A percentile compares a stretch with the other conserved stretches of the same genome.
Conservation (phyloP, 2,888 invertebrate genomes). For the Chloroclystis v-ata region DNA sequence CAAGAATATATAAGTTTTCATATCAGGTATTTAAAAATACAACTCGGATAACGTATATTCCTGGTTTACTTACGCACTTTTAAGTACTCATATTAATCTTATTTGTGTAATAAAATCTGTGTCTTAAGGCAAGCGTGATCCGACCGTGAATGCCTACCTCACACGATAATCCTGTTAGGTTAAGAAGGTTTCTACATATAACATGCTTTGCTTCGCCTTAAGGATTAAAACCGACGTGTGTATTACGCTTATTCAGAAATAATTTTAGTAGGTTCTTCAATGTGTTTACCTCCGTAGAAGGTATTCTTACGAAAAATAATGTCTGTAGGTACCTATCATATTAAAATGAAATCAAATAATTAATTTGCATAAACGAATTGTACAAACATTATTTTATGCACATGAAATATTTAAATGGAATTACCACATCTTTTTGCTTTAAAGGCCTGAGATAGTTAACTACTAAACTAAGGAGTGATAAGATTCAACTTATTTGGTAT, state of each 20-base stretch:
- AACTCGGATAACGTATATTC: background rate
- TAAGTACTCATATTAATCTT: slow-evolving; percentile 70
- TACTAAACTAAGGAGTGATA: too few relatives aligned
- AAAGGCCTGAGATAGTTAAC: too few relatives aligned
- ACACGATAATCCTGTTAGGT: slow-evolving; percentile 84
- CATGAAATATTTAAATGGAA: too few relatives aligned
- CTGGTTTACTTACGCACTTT: slow-evolving; percentile 29
- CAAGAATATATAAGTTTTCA: too few relatives aligned
- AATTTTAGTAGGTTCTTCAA: slow-evolving; percentile 38
- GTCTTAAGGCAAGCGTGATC: slow-evolving; percentile 75
- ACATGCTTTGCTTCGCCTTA: slow-evolving; percentile 83
- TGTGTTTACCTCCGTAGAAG: slow-evolving; percentile 3
- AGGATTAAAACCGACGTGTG: slow-evolving; percentile 79
- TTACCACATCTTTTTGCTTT: too few relatives aligned
- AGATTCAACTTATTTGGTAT: too few relatives aligned
- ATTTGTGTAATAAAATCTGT: slow-evolving; percentile 78
- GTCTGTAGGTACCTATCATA: background rate
- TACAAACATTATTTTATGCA: too few relatives aligned
- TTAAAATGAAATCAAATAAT: too few relatives aligned
- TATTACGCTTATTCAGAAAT: slow-evolving; percentile 42
- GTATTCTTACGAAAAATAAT: background rate
- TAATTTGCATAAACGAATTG: too few relatives aligned
- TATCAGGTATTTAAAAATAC: too few relatives aligned
- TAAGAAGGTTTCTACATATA: slow-evolving; percentile 86
- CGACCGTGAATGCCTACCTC: slow-evolving; percentile 80